Evolutionary conservation across 2,113 vertebrate species (phyloP), one percentile per base, ranked within the genome.

Genomic region (Centropus unirufus): DNA sequence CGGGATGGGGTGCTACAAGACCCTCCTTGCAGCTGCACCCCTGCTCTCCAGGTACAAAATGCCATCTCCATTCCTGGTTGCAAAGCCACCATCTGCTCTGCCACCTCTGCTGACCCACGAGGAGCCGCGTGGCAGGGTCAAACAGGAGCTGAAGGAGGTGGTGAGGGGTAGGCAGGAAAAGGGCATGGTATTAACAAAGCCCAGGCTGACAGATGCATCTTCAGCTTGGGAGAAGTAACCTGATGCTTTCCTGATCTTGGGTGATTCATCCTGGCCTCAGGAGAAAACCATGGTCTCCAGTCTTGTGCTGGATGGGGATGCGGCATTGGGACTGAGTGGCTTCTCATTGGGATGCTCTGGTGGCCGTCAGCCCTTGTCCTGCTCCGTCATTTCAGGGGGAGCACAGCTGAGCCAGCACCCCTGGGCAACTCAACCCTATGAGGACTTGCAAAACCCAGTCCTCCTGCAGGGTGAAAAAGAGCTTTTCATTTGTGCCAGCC

Each of bases 401-500:
- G 47, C 47, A 49, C 20, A 49, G 47, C 21, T 49, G 47, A 49
- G 47, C 20, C 8, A 61, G 74, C 39, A 40, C 9, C 36, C 11
- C n/a, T 0, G 5, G 46, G 29, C 51, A 74, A 19, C 21, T 39
- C 1, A 1, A 26, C 19, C 59, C 91, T 21, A 47, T 44, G 84
- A 55, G 30, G 7, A 78, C 40, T 49, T 85, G 80, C 47, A 62
- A 74, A 30, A 92, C 26, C 16, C 29, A 6, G 32, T 1, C 34
- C 39, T 87, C 79, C 90, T 91, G 82, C 51, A 82, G 83, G 76
- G 76, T 92, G 52, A 62, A 78, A 88, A 90, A 70, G 83, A 42
- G 68, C 54, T 30, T 40, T 69, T 82, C 44, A 59, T 66, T 58
- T 52, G 21, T 88, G 57, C 72, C 0, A 3, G 64, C 22, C 68